phyloP scores from a whole-genome alignment of 2,888 invertebrate species.

The Adelognathus sp. region DNA sequence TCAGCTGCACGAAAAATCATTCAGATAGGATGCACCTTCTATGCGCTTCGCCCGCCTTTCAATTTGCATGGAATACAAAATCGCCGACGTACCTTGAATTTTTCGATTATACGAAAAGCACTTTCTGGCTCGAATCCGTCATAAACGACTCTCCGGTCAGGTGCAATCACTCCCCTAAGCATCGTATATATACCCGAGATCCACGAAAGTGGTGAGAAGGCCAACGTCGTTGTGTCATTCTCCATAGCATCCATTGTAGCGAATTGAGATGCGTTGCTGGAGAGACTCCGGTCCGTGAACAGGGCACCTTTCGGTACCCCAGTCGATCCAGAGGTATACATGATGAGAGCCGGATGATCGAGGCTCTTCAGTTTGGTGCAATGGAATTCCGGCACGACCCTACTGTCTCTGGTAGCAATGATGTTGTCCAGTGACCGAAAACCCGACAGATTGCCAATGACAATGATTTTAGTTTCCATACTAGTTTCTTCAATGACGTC shows the following conservation, averaged over 20 bases:
- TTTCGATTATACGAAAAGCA: constrained; percentile 58
- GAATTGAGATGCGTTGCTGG: not conserved
- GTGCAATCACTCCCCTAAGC: constrained; percentile 46
- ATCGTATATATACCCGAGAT: constrained; percentile 57
- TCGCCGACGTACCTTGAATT: constrained; percentile 61
- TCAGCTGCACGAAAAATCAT: too few relatives aligned
- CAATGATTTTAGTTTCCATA: constrained; percentile 58
- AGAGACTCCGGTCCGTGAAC: constrained; percentile 61
- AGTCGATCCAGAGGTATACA: constrained; percentile 67
- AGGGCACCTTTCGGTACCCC: constrained; percentile 66
- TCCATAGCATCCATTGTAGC: not conserved
- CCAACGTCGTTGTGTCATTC: constrained; percentile 46
- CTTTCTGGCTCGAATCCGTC: constrained; percentile 50
- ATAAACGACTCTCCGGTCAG: constrained; percentile 52
- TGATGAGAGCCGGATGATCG: constrained; percentile 60
- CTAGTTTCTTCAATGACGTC: constrained; percentile 63
- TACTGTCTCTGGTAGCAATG: constrained; percentile 51
- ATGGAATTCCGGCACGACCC: constrained; percentile 58
- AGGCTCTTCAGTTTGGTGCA: constrained; percentile 52
- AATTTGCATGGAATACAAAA: too few relatives aligned
- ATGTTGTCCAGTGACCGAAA: constrained; percentile 60
- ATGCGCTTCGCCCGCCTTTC: too few relatives aligned
- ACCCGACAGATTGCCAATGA: constrained; percentile 64
- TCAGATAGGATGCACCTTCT: too few relatives aligned
- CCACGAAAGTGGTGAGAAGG: constrained; percentile 64